phyloP scores from a whole-genome alignment of 2,888 invertebrate genomes.

The Drosophila picticornis region DNA sequence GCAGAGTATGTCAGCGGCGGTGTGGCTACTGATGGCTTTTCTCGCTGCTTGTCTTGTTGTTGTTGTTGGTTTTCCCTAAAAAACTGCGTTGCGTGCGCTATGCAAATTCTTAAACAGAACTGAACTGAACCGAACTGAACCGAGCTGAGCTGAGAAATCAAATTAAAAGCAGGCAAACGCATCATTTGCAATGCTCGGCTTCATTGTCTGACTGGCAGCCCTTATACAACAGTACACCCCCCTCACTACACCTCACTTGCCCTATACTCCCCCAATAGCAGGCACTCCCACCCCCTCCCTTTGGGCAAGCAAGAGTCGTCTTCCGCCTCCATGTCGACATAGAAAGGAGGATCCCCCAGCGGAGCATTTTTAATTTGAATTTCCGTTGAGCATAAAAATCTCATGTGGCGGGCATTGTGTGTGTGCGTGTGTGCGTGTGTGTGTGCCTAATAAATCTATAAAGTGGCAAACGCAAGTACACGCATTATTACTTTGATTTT shows the following conservation, averaged over 20 bases:
- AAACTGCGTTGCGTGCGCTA: constrained; percentile 36
- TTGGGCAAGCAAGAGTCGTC: constrained; percentile 1
- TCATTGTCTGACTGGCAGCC: constrained; percentile 41
- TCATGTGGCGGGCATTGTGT: constrained; percentile 37
- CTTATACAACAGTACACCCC: constrained; percentile 23
- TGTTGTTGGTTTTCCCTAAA: constrained; percentile 32
- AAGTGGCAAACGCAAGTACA: constrained; percentile 82
- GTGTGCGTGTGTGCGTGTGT: constrained; percentile 21
- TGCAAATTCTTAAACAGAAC: constrained; percentile 49
- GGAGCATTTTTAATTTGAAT: constrained; percentile 82
- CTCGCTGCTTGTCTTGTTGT: constrained; percentile 14
- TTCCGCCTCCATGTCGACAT: constrained; percentile 1
- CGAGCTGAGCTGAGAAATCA: constrained; percentile 61
- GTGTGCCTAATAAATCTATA: constrained; percentile 78
- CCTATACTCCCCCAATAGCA: neutral
- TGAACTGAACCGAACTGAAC: constrained; percentile 47
- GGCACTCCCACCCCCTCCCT: neutral
- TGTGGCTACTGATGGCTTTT: neutral
- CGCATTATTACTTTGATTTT: constrained; percentile 81
- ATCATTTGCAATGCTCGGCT: constrained; percentile 53
- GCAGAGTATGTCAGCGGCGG: neutral
- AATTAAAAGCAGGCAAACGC: constrained; percentile 66
- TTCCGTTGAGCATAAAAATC: constrained; percentile 79
- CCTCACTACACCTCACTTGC: neutral
- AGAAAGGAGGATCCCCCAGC: constrained; percentile 38